Conservation (phyloP, 2,113 vertebrate species). For the Callorhinus ursinus region DNA sequence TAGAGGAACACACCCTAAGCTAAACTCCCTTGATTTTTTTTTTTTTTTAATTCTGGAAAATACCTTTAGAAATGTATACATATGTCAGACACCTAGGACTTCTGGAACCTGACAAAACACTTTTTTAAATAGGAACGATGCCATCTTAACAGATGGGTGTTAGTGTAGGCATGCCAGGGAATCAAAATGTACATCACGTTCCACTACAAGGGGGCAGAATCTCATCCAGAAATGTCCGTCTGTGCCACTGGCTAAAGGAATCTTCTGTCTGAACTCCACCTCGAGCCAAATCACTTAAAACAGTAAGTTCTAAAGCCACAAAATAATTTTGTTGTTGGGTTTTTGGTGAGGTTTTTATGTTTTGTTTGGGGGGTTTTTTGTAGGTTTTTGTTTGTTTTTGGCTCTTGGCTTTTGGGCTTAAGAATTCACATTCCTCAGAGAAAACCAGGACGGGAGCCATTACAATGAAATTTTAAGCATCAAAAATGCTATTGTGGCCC, state of each 20-base stretch:
- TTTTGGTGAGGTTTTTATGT: not conserved
- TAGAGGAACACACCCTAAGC: not conserved
- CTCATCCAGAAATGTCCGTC: slow-evolving; percentile 80
- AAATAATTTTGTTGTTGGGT: not conserved
- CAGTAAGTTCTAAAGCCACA: not conserved
- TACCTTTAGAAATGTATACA: slow-evolving; percentile 71
- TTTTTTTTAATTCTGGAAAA: slow-evolving; percentile 70
- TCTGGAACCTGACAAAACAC: slow-evolving; percentile 75
- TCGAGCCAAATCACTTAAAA: slow-evolving; percentile 39
- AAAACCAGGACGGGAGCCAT: not conserved
- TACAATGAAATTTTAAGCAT: slow-evolving; percentile 42
- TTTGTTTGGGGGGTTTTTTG: too few species aligned
- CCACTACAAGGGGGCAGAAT: slow-evolving; percentile 85
- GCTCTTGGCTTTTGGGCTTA: not conserved
- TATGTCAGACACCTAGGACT: slow-evolving; percentile 82
- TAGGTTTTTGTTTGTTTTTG: not conserved
- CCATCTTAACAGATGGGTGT: slow-evolving; percentile 86
- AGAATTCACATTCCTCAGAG: not conserved
- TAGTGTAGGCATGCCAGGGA: slow-evolving; percentile 83
- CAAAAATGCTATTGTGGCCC: slow-evolving; percentile 55
- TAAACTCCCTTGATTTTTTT: not conserved
- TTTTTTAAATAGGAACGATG: slow-evolving; percentile 77
- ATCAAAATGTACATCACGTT: slow-evolving; percentile 86
- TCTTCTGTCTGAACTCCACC: slow-evolving; percentile 66
- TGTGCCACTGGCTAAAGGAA: slow-evolving; percentile 83